Base-by-base conservation (phyloP, 2,888 invertebrate genomes). In the Hololepta plana region DNA sequence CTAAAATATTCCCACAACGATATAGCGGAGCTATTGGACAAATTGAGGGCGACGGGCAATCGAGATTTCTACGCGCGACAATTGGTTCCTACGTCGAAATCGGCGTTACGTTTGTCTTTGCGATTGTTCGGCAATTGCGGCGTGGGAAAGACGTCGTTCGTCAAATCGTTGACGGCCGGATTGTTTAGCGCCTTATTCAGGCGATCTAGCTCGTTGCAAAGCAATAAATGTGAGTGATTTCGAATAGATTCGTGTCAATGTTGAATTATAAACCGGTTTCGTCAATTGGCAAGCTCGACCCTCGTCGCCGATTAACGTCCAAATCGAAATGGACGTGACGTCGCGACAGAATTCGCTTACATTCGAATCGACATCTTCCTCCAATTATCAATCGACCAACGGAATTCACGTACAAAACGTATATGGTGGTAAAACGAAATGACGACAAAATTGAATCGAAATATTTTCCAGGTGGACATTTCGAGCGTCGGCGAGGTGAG, bases 101-200 rank as follows among this genome's bases (percentile, higher is more conserved):
- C 63, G 15, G 57, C 67, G 19, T 52, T 63, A 20, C 59, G 72
- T 19, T 59, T 77, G 30, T 74, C 73, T 39, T 47, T 80, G 29
- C 68, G 77, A 38, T 46, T 80, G 23, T 60, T 80, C 39, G 79
- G 80, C 1, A 67, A 72, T 40, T 71, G 70, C 27, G 72, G 71
- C 1, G 68, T 68, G 3, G 79, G 79, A n/a, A 79, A 79, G 52
- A 64, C 70, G 4, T 62, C 72, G 1, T 53, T 79, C 23, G 57
- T 70, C 4, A 71, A 70, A 40, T 67, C 71, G 1, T 51, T 77
- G 16, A 68, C 68, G 40, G 67, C 72, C 35, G 71, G 74, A 2
- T 62, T 71, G 32, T 67, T 76, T 42, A 64, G 66, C 38, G 67
- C 72, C 20, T 61, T 74, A 38, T 72, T 75, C 41, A 49, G 64